These are phyloP conservation scores for Holcopasites calliopsidis DNA, from an alignment of 1,140 invertebrate species.

Conservation along the genomic window DNA sequence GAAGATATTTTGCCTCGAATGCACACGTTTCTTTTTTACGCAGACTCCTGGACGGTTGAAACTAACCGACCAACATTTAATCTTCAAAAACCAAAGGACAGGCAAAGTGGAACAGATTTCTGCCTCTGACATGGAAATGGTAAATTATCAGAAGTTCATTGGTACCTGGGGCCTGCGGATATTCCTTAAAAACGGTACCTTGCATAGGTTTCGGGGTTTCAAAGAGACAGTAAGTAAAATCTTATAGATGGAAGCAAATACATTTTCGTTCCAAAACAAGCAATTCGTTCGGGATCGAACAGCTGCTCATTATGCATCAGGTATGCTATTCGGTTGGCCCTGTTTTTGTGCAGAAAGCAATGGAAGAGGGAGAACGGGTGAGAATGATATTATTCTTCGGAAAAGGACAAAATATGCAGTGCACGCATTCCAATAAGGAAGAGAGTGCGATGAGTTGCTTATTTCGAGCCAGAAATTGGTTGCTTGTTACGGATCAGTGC, in stretches of 20 bases:
- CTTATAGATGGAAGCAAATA: neutral
- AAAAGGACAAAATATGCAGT: too few species aligned
- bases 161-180: conserved; percentile 93
- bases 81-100: conserved; percentile 97
- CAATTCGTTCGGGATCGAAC: too few species aligned
- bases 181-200: conserved; percentile 93
- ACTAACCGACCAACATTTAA: conserved; percentile 93
- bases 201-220: conserved; percentile 96
- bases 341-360: neutral
- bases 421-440: too few species aligned
- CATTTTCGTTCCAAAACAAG: neutral
- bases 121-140: conserved; percentile 91
- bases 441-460: too few species aligned
- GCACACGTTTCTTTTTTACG: conserved; percentile 45
- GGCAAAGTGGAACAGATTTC: conserved; percentile 97
- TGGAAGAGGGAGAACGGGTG: too few species aligned
- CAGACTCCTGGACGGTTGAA: conserved; percentile 93
- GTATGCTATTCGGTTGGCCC: too few species aligned
- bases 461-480: too few species aligned
- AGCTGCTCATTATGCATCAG: too few species aligned
- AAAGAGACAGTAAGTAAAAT: conserved; percentile 88
- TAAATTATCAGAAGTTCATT: conserved; percentile 95
- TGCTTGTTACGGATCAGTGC: too few species aligned
- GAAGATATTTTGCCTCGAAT: neutral
- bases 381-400: too few species aligned